Conservation (phyloP, 1,140 invertebrate species). For the Papilio helenus region DNA sequence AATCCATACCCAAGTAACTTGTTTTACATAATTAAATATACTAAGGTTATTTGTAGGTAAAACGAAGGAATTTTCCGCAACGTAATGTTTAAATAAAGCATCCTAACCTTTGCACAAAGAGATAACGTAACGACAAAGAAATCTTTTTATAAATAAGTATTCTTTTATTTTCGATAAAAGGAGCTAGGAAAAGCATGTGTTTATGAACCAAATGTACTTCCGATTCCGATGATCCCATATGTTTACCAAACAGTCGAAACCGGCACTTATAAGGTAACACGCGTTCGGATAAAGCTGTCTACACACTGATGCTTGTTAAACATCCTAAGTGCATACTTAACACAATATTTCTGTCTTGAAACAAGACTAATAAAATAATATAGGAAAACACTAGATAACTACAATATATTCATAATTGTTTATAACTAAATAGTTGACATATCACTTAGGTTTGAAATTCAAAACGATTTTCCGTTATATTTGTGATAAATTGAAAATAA, state of each 20-base stretch:
- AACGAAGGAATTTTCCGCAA: not conserved
- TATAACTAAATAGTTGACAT: no score
- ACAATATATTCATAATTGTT: no score
- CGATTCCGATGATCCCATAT: no score
- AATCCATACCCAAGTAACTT: not conserved
- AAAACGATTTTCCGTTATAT: no score
- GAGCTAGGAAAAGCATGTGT: no score
- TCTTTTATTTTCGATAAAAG: not conserved
- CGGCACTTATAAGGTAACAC: not conserved
- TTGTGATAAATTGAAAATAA: no score
- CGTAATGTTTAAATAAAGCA: not conserved
- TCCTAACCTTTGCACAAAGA: not conserved
- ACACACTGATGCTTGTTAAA: not conserved
- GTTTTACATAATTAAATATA: not conserved
- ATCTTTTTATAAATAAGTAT: not conserved
- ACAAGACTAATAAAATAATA: no score
- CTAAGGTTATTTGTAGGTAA: slow-evolving; percentile 11
- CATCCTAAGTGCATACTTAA: not conserved
- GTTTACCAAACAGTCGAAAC: not conserved
- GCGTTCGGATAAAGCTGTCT: not conserved
- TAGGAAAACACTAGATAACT: no score
- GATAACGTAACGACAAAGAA: not conserved
- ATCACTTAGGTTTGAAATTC: no score
- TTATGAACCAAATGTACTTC: no score
- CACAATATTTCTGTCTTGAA: no score